Evolutionary conservation across 1,140 invertebrate genomes (phyloP).

Genomic region (Cardiocondyla obscurior): DNA sequence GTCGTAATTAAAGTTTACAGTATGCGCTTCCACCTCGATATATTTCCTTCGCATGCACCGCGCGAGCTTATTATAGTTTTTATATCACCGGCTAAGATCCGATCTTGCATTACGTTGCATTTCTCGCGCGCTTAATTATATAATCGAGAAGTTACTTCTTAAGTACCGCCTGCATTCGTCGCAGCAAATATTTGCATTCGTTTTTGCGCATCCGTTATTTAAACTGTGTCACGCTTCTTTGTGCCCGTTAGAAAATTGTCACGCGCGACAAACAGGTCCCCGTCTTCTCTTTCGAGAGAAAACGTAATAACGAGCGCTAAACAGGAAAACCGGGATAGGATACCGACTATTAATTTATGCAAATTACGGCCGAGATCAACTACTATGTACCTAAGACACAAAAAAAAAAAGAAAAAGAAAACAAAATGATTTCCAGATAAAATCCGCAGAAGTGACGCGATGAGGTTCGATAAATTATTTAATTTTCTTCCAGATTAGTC

Average conservation of each 20-base stretch:
- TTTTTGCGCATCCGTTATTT: background rate
- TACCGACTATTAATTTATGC: constrained; percentile 56
- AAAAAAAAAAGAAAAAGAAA: background rate
- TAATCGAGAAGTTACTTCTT: background rate
- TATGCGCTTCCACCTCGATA: background rate
- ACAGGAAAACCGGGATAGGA: constrained; percentile 32
- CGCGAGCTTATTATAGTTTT: background rate
- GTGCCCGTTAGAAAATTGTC: background rate
- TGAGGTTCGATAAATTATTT: constrained; percentile 51
- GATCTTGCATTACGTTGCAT: background rate
- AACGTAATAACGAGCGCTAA: constrained; percentile 59
- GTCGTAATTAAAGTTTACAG: background rate
- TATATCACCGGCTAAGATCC: background rate
- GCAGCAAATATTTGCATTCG: background rate
- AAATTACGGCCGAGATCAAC: constrained; percentile 36
- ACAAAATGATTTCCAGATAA: background rate
- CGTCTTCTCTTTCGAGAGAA: background rate
- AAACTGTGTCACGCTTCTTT: background rate
- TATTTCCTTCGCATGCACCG: background rate
- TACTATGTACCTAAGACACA: background rate
- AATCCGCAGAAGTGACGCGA: background rate
- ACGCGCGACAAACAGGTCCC: background rate
- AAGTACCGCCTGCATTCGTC: background rate
- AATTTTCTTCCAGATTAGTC: no score
- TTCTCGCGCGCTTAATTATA: background rate